phyloP scores from a whole-genome alignment of 2,113 vertebrate genomes.

The Brachionichthys hirsutus region DNA sequence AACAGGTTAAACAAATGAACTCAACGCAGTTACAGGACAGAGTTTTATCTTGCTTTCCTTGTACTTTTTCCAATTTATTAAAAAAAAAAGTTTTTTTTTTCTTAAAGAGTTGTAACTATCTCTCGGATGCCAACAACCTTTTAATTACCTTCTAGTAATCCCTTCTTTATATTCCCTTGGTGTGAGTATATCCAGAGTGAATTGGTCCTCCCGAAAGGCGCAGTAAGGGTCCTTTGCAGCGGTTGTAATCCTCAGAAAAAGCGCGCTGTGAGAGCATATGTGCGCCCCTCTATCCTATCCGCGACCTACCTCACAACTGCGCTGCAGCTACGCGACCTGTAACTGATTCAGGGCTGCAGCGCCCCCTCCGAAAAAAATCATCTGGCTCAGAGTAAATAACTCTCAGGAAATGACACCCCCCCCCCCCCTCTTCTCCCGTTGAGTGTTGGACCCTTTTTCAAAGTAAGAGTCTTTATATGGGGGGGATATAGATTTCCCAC shows the following conservation, averaged over 20 bases:
- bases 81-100: not conserved
- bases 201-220: conserved; percentile 57
- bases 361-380: conserved; percentile 77
- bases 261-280: conserved; percentile 72
- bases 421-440: conserved; percentile 73
- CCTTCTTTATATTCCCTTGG: conserved; percentile 67
- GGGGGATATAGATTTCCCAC: conserved; percentile 5
- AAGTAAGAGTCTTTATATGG: conserved; percentile 81
- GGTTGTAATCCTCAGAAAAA: conserved; percentile 73
- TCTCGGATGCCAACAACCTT: conserved; percentile 20
- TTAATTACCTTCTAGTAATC: conserved; percentile 68
- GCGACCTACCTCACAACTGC: conserved; percentile 79
- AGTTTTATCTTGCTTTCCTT: not conserved
- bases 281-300: conserved; percentile 76
- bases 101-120: not conserved
- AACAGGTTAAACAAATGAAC: conserved; percentile 26
- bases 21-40: not conserved
- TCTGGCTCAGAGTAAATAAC: conserved; percentile 94
- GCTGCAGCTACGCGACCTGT: conserved; percentile 84
- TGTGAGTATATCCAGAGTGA: conserved; percentile 72
- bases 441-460: conserved; percentile 73
- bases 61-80: too few species aligned
- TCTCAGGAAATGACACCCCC: conserved; percentile 89
- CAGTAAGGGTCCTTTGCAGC: conserved; percentile 62
- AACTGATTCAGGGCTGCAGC: conserved; percentile 94